Evolutionary conservation across 2,113 vertebrate genomes (phyloP).

Genomic region (Tetrax tetrax): DNA sequence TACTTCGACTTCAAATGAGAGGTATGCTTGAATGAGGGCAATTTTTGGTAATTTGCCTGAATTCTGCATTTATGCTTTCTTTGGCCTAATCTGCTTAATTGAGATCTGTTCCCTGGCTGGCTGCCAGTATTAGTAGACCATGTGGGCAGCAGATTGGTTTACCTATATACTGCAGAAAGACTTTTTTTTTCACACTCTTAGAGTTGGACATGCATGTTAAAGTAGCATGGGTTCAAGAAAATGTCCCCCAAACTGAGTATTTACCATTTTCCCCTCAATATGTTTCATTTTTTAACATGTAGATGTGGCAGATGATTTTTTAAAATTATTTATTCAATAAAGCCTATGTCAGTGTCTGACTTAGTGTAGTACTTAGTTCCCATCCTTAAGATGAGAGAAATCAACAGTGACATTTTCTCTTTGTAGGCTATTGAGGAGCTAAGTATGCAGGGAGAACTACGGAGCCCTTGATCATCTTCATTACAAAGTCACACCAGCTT

Average conservation of each 20-base stretch:
- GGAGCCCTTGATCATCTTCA: background rate
- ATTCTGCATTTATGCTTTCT: constrained; percentile 76
- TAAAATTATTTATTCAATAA: background rate
- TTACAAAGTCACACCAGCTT: background rate
- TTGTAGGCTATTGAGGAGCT: background rate
- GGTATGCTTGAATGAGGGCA: constrained; percentile 41
- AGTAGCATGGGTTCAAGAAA: background rate
- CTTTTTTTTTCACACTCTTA: background rate
- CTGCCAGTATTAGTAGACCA: constrained; percentile 63
- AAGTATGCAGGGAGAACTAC: background rate
- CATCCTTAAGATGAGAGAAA: background rate
- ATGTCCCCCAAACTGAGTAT: background rate
- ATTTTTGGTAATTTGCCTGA: constrained; percentile 74
- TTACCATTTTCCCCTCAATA: background rate
- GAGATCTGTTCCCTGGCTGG: constrained; percentile 67
- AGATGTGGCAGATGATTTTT: background rate
- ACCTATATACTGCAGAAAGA: background rate
- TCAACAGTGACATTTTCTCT: background rate
- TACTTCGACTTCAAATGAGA: constrained; percentile 61
- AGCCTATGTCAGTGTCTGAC: background rate
- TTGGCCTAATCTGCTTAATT: constrained; percentile 79
- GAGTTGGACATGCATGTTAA: background rate
- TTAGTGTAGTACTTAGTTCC: background rate
- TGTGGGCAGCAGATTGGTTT: constrained; percentile 60
- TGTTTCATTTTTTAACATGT: background rate